These are phyloP conservation scores for Oncorhynchus gorbuscha DNA, from an alignment of 2,113 vertebrate genomes.

Conservation along the genomic window DNA sequence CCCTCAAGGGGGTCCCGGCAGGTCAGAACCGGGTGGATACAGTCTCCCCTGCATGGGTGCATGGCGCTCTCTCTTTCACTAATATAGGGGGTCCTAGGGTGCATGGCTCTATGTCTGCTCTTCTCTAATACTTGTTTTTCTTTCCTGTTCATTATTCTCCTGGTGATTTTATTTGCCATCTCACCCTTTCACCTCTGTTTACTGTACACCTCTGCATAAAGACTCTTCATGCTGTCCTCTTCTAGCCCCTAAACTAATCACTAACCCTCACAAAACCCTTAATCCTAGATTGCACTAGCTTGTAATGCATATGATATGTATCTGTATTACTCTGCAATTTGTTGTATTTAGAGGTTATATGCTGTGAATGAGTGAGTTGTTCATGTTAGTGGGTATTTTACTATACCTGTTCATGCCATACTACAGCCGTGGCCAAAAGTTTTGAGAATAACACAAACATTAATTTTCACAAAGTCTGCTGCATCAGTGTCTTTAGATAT, in stretches of 20 bases:
- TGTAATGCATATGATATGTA: neutral
- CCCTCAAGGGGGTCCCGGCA: constrained; percentile 28
- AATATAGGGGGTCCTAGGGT: neutral
- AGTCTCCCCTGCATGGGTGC: neutral
- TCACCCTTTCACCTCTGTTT: neutral
- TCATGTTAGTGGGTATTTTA: neutral
- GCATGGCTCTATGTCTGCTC: neutral
- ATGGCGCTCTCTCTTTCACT: neutral
- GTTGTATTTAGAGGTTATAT: neutral
- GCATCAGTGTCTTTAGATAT: too few relatives aligned
- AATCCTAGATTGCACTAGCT: neutral
- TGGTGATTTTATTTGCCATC: neutral
- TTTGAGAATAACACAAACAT: too few relatives aligned
- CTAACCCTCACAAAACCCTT: neutral
- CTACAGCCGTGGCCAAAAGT: too few relatives aligned
- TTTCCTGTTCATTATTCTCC: neutral
- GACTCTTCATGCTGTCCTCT: neutral
- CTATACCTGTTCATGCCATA: too few relatives aligned
- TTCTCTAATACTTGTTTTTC: neutral
- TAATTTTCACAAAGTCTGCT: too few relatives aligned
- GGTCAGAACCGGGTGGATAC: constrained; percentile 44
- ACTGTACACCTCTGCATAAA: neutral
- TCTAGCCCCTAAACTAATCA: neutral
- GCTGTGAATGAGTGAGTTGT: neutral
- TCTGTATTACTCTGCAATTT: neutral